Percentiles rank a stretch among this genome's conserved stretches.
Conservation (phyloP, 2,113 vertebrate species). For the Halichoeres trimaculatus region DNA sequence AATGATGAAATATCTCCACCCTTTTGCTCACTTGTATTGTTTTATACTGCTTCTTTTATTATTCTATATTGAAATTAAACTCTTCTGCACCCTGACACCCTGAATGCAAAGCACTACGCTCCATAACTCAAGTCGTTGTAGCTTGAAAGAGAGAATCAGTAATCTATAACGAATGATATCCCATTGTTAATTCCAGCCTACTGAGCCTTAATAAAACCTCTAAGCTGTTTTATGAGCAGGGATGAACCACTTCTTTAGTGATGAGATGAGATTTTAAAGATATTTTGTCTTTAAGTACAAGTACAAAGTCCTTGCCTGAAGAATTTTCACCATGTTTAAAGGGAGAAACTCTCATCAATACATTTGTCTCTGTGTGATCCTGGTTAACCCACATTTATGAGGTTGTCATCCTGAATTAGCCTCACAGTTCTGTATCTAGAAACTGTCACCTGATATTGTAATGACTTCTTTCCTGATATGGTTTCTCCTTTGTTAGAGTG, state of each 20-base stretch:
- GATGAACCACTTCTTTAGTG: background rate
- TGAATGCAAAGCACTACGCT: background rate
- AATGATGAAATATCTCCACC: background rate
- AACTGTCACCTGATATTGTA: background rate
- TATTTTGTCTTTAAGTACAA: background rate
- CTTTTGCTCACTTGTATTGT: background rate
- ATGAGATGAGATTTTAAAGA: conserved; percentile 16
- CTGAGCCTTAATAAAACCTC: conserved; percentile 15
- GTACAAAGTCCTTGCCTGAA: background rate
- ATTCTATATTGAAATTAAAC: background rate
- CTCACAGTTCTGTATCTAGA: background rate
- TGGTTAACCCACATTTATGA: background rate
- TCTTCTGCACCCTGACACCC: background rate
- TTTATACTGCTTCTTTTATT: background rate
- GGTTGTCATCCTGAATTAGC: background rate
- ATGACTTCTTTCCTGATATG: background rate
- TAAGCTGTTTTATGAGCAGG: conserved; percentile 5
- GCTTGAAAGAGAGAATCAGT: conserved; percentile 18
- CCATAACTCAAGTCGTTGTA: background rate
- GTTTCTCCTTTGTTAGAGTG: background rate
- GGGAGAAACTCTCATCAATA: background rate
- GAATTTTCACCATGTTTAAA: background rate
- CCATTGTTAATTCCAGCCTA: background rate
- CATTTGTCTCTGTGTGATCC: background rate
- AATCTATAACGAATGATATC: conserved; percentile 2